Percentiles rank a stretch among this genome's conserved stretches.
Conservation (phyloP, 1,140 invertebrate species). For the Drosophila littoralis region DNA sequence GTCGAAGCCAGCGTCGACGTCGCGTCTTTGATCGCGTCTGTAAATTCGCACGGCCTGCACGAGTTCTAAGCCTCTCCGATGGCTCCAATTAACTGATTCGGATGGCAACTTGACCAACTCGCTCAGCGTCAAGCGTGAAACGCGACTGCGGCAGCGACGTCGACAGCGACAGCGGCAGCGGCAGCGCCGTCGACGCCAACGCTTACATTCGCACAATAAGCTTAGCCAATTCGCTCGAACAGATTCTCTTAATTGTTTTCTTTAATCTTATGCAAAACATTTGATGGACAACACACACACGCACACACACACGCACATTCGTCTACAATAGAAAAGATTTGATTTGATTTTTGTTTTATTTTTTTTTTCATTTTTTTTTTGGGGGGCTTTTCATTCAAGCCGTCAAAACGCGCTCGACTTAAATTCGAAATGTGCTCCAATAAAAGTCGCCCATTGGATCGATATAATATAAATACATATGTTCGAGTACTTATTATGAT, state of each 20-base stretch:
- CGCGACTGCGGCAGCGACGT: background rate
- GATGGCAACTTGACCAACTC: slow-evolving; percentile 25
- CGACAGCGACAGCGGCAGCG: slow-evolving; percentile 24
- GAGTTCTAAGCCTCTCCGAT: slow-evolving; percentile 66
- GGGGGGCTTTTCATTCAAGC: slow-evolving; percentile 39
- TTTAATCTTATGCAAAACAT: slow-evolving; percentile 80
- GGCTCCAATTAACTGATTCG: slow-evolving; percentile 50
- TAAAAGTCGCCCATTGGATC: slow-evolving; percentile 47
- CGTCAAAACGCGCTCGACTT: slow-evolving; percentile 44
- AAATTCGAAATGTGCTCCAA: slow-evolving; percentile 62
- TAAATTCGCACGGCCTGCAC: slow-evolving; percentile 68
- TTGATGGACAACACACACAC: slow-evolving; percentile 74
- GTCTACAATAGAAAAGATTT: slow-evolving; percentile 23
- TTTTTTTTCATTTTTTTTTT: slow-evolving; percentile 11
- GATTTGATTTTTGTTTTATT: slow-evolving; percentile 43
- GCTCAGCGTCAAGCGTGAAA: slow-evolving; percentile 8
- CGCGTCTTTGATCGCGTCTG: slow-evolving; percentile 42
- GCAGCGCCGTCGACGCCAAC: slow-evolving; percentile 20
- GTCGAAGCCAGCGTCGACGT: slow-evolving; percentile 35
- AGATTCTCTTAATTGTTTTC: slow-evolving; percentile 81
- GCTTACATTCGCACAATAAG: slow-evolving; percentile 69
- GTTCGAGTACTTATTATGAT: slow-evolving; percentile 20
- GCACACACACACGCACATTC: slow-evolving; percentile 13
- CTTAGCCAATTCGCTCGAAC: slow-evolving; percentile 69
- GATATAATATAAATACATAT: slow-evolving; percentile 16